These are phyloP conservation scores for Leontopithecus rosalia DNA, from an alignment of 2,797 vertebrate genomes.

Conservation along the genomic window DNA sequence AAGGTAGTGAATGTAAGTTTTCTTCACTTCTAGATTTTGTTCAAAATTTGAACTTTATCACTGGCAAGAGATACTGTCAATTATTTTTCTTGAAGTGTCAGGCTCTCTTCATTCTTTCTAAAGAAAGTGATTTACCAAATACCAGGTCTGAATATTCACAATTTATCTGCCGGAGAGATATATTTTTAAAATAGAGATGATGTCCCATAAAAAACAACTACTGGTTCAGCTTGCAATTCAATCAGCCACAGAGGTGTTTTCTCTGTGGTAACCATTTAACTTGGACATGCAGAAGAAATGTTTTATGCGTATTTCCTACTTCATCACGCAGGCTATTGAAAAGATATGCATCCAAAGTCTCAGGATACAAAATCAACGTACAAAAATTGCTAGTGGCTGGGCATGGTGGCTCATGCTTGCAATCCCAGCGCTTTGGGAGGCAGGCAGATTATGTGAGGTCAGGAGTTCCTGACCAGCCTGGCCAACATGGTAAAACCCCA, in stretches of 20 bases:
- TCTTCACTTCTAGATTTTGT: neutral
- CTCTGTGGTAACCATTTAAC: neutral
- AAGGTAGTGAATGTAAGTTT: neutral
- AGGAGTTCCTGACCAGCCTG: too few relatives aligned
- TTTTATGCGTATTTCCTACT: neutral
- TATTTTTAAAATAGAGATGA: neutral
- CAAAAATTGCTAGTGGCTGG: too few relatives aligned
- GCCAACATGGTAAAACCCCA: too few relatives aligned
- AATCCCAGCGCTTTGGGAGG: too few relatives aligned
- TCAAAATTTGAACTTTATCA: neutral
- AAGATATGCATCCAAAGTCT: neutral
- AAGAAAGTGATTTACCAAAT: neutral
- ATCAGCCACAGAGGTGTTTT: neutral
- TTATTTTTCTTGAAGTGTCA: neutral
- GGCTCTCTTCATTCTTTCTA: neutral
- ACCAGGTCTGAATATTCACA: neutral
- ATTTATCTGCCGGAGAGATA: neutral
- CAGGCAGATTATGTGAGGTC: too few relatives aligned
- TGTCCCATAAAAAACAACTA: neutral
- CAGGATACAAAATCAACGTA: too few relatives aligned
- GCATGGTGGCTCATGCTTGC: too few relatives aligned
- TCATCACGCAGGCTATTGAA: neutral
- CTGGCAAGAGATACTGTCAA: neutral
- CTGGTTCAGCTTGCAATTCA: neutral
- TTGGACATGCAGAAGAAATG: neutral